These are phyloP conservation scores for Pseudobourletiella spinata DNA, from an alignment of 1,140 invertebrate genomes.

Conservation along the genomic window DNA sequence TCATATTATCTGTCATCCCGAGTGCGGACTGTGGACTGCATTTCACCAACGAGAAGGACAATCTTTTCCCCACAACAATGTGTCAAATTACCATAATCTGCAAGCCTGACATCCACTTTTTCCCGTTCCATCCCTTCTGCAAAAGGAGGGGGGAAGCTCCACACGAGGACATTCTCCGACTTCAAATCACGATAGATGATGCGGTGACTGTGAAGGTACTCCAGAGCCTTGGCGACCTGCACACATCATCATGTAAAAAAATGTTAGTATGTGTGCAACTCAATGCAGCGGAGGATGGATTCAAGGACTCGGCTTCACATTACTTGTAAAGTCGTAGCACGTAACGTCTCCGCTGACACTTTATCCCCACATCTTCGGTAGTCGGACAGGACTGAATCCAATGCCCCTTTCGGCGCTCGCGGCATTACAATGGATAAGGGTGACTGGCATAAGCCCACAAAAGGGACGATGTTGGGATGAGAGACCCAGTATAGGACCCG, in stretches of 20 bases:
- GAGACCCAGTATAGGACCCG: conserved; percentile 74
- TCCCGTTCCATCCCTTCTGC: conserved; percentile 43
- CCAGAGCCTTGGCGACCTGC: conserved; percentile 61
- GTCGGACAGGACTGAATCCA: conserved; percentile 69
- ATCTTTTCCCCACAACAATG: too few relatives aligned
- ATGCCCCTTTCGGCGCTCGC: conserved; percentile 81
- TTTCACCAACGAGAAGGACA: too few relatives aligned
- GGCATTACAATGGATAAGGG: conserved; percentile 86
- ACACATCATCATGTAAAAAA: neutral
- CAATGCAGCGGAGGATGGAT: too few relatives aligned
- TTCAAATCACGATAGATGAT: conserved; percentile 97
- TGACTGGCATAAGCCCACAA: conserved; percentile 76
- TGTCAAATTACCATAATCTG: conserved; percentile 73
- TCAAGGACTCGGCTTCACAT: too few relatives aligned
- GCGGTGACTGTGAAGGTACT: conserved; percentile 87
- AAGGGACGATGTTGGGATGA: conserved; percentile 84
- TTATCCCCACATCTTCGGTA: conserved; percentile 73
- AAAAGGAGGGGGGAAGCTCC: conserved; percentile 76
- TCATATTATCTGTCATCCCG: too few relatives aligned
- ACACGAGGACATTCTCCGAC: conserved; percentile 96
- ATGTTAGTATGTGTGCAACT: too few relatives aligned
- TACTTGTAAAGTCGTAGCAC: conserved; percentile 71
- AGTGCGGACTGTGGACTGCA: too few relatives aligned
- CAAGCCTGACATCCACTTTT: conserved; percentile 79
- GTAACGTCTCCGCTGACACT: conserved; percentile 67